phyloP scores from a whole-genome alignment of 2,113 vertebrate species.

The Oreochromis niloticus region DNA sequence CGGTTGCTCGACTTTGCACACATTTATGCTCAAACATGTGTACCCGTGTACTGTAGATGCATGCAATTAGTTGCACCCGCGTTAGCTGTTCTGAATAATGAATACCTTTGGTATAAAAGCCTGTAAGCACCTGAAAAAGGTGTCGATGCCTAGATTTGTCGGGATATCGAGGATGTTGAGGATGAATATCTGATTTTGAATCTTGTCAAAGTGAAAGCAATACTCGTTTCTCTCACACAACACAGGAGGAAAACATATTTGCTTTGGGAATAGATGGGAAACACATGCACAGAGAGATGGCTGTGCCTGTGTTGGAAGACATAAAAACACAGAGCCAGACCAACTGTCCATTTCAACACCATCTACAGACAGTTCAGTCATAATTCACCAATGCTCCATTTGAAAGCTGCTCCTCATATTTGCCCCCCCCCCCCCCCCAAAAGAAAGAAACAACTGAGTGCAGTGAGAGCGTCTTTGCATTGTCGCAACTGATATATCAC shows the following conservation, averaged over 20 bases:
- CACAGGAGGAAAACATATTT: background rate
- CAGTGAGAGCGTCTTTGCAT: background rate
- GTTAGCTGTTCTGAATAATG: constrained; percentile 14
- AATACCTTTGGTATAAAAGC: constrained; percentile 22
- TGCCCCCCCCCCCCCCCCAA: background rate
- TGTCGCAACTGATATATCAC: background rate
- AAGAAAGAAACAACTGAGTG: background rate
- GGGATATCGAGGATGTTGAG: background rate
- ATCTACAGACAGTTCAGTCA: background rate
- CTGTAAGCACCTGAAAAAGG: background rate
- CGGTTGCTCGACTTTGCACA: background rate
- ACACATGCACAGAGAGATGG: background rate
- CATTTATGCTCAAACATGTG: background rate
- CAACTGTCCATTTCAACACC: constrained; percentile 6
- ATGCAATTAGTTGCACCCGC: background rate
- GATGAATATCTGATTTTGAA: constrained; percentile 22
- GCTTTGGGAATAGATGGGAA: constrained; percentile 1
- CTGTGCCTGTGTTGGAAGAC: background rate
- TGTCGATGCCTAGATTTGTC: background rate
- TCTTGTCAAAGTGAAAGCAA: constrained; percentile 20
- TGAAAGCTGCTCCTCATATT: background rate
- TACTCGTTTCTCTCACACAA: constrained; percentile 24
- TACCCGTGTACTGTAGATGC: background rate
- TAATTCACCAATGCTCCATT: background rate
- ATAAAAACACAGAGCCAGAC: constrained; percentile 12